phyloP scores from a whole-genome alignment of 2,113 vertebrate species.

The Macroglossus sobrinus region DNA sequence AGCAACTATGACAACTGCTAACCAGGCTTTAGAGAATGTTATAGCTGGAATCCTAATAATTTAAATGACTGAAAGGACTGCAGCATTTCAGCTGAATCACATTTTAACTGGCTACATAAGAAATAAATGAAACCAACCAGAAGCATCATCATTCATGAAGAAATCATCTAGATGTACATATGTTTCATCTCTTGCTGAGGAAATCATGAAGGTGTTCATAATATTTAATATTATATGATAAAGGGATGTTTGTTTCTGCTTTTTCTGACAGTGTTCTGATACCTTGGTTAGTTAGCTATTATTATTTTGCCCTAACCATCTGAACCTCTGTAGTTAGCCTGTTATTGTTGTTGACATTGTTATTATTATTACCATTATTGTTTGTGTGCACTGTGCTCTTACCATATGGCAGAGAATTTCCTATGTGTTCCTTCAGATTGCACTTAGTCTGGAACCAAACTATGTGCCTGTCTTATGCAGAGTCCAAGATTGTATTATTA shows the following conservation, averaged over 20 bases:
- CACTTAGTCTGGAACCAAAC: accelerated
- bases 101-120: constrained; percentile 15
- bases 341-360: neutral
- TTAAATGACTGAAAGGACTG: neutral
- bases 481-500: neutral
- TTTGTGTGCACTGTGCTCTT: neutral
- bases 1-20: neutral
- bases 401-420: neutral
- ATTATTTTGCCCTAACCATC: neutral
- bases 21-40: neutral
- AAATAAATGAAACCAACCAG: neutral
- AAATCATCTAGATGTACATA: neutral
- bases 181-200: neutral
- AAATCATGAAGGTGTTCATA: neutral
- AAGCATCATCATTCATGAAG: neutral
- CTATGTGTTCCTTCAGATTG: neutral
- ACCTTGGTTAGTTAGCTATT: neutral
- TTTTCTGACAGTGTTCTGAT: neutral
- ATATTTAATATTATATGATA: neutral
- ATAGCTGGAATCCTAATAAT: neutral
- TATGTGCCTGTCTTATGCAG: neutral
- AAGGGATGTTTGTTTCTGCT: neutral
- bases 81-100: constrained; percentile 3
- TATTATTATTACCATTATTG: neutral
- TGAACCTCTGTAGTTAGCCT: neutral